phyloP scores from a whole-genome alignment of 2,888 invertebrate species.

The Papilio gigon region DNA sequence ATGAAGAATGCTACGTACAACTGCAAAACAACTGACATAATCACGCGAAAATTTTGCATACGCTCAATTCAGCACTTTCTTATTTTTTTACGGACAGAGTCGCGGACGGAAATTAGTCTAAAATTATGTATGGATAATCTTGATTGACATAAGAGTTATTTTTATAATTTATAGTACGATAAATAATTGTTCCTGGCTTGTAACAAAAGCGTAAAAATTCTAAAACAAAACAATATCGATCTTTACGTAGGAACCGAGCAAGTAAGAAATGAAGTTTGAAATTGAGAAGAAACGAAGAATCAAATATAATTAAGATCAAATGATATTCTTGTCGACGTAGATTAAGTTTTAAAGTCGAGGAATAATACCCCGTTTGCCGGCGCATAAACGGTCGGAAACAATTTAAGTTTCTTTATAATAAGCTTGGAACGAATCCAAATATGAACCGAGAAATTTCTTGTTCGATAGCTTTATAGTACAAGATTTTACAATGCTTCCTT shows the following conservation, averaged over 20 bases:
- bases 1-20: too few relatives aligned
- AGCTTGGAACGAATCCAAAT: constrained; percentile 35
- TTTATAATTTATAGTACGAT: neutral
- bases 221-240: neutral
- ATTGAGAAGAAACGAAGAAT: neutral
- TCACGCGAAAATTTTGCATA: too few relatives aligned
- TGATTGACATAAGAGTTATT: too few relatives aligned
- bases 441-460: constrained; percentile 28
- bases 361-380: constrained; percentile 6
- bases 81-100: too few relatives aligned
- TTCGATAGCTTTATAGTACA: constrained; percentile 19
- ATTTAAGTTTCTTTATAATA: constrained; percentile 31
- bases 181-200: neutral
- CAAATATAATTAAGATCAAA: constrained; percentile 3
- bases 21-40: too few relatives aligned
- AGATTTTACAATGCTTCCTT: constrained; percentile 4
- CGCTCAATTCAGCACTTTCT: too few relatives aligned
- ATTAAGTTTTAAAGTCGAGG: constrained; percentile 14
- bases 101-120: too few relatives aligned
- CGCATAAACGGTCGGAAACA: constrained; percentile 25
- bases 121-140: too few relatives aligned
- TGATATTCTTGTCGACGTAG: constrained; percentile 2
- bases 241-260: neutral
- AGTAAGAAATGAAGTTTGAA: neutral
- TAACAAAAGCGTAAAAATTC: neutral